phyloP scores from a whole-genome alignment of 1,140 invertebrate genomes.

The Drosophila ironensis region DNA sequence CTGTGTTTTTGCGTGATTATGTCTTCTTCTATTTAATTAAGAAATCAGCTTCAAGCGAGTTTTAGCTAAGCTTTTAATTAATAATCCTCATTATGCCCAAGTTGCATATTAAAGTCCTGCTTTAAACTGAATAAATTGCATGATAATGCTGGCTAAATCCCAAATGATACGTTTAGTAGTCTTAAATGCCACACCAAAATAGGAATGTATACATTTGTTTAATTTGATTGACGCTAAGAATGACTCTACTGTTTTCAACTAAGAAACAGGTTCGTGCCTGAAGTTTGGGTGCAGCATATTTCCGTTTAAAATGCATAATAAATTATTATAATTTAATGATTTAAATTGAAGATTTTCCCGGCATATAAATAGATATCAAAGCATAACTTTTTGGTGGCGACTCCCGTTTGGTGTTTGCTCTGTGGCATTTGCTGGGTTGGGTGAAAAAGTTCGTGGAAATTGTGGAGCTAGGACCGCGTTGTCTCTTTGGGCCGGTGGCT shows the following conservation, averaged over 20 bases:
- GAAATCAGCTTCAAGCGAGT: conserved; percentile 8
- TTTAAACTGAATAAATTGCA: not conserved
- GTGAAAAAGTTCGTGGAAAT: conserved; percentile 4
- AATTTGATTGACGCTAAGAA: not conserved
- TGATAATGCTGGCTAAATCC: not conserved
- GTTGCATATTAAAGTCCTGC: not conserved
- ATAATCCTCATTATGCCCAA: not conserved
- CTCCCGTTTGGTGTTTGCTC: conserved; percentile 25
- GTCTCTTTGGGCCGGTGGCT: conserved; percentile 30
- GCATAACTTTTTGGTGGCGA: too few relatives aligned
- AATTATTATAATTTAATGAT: not conserved
- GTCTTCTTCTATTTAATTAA: conserved; percentile 5
- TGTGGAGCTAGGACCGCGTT: conserved; percentile 21
- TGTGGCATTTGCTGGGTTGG: conserved; percentile 24
- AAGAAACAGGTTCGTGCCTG: too few relatives aligned
- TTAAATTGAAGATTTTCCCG: not conserved
- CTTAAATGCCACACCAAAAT: not conserved
- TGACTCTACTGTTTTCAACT: not conserved
- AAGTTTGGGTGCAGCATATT: conserved; percentile 3
- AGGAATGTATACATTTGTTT: not conserved
- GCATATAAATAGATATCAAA: too few relatives aligned
- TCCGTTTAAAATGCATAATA: not conserved
- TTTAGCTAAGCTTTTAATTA: conserved; percentile 22
- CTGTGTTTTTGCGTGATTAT: not conserved
- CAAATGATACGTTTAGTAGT: not conserved